Percentiles rank a stretch among this genome's conserved stretches.
Evolutionary conservation across 2,888 invertebrate species (phyloP).

Genomic region (Hirtodrosophila trivittata): DNA sequence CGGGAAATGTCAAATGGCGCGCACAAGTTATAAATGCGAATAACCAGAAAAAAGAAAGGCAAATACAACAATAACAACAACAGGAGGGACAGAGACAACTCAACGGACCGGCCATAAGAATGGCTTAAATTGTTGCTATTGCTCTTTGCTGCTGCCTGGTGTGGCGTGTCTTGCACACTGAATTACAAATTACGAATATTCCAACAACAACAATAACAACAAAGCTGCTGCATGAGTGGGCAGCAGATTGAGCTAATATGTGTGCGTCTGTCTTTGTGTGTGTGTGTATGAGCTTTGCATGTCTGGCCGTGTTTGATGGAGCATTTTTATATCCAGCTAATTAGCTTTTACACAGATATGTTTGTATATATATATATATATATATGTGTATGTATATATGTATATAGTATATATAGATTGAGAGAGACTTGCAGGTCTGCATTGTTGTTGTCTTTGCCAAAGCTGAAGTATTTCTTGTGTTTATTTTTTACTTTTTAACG

Average conservation of each 20-base stretch:
- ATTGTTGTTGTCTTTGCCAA: conserved; percentile 12
- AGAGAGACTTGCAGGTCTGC: conserved; percentile 11
- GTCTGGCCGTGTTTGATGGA: conserved; percentile 21
- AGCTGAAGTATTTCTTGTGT: conserved; percentile 14
- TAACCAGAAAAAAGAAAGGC: conserved; percentile 36
- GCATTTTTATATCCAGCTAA: conserved; percentile 59
- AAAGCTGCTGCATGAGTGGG: conserved; percentile 49
- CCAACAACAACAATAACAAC: conserved; percentile 21
- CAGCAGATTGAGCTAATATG: conserved; percentile 37
- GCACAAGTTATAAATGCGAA: conserved; percentile 16
- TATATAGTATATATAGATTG: not conserved
- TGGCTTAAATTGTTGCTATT: conserved; percentile 35
- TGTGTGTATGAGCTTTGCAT: conserved; percentile 12
- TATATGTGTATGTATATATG: not conserved
- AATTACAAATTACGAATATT: conserved; percentile 46
- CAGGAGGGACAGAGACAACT: no score
- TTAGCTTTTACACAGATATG: conserved; percentile 35
- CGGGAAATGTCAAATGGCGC: conserved; percentile 59
- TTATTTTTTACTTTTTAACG: conserved; percentile 1
- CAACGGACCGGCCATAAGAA: conserved; percentile 42
- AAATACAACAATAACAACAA: conserved; percentile 7
- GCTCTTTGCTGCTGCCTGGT: conserved; percentile 29
- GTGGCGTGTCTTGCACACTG: conserved; percentile 48
- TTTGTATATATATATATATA: conserved; percentile 1
- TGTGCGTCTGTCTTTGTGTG: not conserved